Conservation (phyloP, 2,113 vertebrate genomes). For the Gasterosteus nipponicus region DNA sequence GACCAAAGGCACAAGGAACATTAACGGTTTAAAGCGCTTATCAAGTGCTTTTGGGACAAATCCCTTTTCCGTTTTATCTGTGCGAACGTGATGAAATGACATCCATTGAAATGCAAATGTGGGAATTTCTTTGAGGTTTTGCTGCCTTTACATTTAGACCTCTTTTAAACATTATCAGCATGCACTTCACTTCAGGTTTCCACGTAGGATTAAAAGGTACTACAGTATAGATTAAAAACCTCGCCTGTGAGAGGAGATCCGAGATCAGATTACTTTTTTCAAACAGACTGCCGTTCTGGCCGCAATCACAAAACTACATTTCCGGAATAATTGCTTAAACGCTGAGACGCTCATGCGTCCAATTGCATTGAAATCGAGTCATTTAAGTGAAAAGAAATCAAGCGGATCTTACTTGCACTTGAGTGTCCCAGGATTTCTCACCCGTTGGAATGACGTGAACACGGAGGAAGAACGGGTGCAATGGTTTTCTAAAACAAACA, state of each 20-base stretch:
- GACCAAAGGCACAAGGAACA: neutral
- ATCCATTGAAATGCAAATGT: constrained; percentile 38
- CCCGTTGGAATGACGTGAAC: constrained; percentile 48
- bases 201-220: neutral
- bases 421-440: constrained; percentile 10
- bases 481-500: too few relatives aligned
- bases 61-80: neutral
- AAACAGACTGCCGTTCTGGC: neutral
- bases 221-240: neutral
- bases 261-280: constrained; percentile 12
- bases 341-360: neutral
- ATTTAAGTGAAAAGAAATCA: constrained; percentile 18
- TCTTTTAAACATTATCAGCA: constrained; percentile 1
- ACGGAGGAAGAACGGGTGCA: constrained; percentile 10
- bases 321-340: neutral
- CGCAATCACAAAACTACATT: constrained; percentile 9
- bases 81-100: neutral
- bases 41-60: neutral
- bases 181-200: neutral
- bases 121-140: neutral
- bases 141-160: neutral
- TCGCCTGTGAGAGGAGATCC: neutral
- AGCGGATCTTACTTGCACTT: neutral
- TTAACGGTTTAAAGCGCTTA: neutral
- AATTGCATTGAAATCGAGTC: neutral